Conservation (phyloP, 2,113 vertebrate genomes). For the Clinocottus analis region DNA sequence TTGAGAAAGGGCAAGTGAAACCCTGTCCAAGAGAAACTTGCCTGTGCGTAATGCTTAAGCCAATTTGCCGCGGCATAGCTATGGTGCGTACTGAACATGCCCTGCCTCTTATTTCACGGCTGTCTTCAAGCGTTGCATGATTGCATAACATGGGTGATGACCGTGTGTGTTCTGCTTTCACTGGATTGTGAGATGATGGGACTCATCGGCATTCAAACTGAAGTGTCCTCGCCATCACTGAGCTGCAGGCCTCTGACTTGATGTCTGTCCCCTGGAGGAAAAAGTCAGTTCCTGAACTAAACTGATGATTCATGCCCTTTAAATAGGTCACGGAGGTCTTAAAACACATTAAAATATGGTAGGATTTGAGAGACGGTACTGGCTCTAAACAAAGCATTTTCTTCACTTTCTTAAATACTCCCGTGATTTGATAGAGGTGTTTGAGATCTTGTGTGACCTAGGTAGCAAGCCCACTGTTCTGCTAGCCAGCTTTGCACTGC, state of each 20-base stretch:
- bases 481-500: slow-evolving; percentile 72
- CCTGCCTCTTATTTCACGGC: slow-evolving; percentile 67
- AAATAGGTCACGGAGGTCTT: not conserved
- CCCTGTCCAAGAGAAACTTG: slow-evolving; percentile 72
- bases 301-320: slow-evolving; percentile 44
- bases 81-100: slow-evolving; percentile 77
- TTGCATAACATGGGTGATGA: slow-evolving; percentile 80
- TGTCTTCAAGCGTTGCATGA: slow-evolving; percentile 76
- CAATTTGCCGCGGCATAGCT: slow-evolving; percentile 80
- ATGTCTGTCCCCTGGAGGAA: slow-evolving; percentile 42
- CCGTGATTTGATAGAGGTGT: slow-evolving; percentile 58
- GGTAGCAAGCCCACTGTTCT: slow-evolving; percentile 68
- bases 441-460: slow-evolving; percentile 68
- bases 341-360: not conserved
- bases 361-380: not conserved
- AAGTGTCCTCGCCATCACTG: slow-evolving; percentile 42
- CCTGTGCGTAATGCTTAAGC: slow-evolving; percentile 75
- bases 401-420: slow-evolving; percentile 36
- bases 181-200: slow-evolving; percentile 69
- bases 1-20: slow-evolving; percentile 74
- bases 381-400: slow-evolving; percentile 23
- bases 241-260: slow-evolving; percentile 55
- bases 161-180: slow-evolving; percentile 73
- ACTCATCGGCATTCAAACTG: slow-evolving; percentile 63
- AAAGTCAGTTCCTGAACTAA: slow-evolving; percentile 24